These are phyloP conservation scores for Sciurus carolinensis DNA, from an alignment of 2,797 vertebrate genomes.

Conservation along the genomic window DNA sequence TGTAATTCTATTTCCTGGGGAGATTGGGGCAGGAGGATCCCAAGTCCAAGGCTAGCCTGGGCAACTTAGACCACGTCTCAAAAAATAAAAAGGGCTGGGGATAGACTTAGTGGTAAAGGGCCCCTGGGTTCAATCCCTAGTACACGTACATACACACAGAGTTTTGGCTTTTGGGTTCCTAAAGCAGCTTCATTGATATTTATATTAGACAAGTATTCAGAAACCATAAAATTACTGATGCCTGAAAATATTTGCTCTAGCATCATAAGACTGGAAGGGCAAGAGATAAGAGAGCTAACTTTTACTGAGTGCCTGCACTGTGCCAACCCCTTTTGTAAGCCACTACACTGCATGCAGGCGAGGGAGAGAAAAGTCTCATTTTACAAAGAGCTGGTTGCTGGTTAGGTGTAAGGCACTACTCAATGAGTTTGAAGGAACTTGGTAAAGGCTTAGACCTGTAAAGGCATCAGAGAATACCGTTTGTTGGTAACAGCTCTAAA, in stretches of 20 bases:
- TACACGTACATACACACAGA: too few relatives aligned
- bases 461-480: slow-evolving; percentile 26
- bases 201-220: slow-evolving; percentile 58
- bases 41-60: too few relatives aligned
- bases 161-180: slow-evolving; percentile 38
- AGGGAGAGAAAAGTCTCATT: slow-evolving; percentile 22
- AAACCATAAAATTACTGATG: background rate
- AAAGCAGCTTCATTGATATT: slow-evolving; percentile 35
- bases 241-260: slow-evolving; percentile 64
- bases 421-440: slow-evolving; percentile 7
- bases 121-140: too few relatives aligned
- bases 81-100: too few relatives aligned
- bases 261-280: slow-evolving; percentile 47
- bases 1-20: too few relatives aligned
- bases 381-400: slow-evolving; percentile 59
- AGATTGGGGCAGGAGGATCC: too few relatives aligned
- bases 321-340: slow-evolving; percentile 31
- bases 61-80: too few relatives aligned
- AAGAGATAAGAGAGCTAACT: slow-evolving; percentile 57
- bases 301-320: background rate
- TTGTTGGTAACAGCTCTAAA: slow-evolving; percentile 31
- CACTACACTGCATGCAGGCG: background rate
- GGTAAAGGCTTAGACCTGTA: slow-evolving; percentile 6
- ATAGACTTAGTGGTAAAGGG: too few relatives aligned
- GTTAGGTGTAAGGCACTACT: slow-evolving; percentile 56